A percentile compares a stretch with the other conserved stretches of the same genome.
phyloP scores from a whole-genome alignment of 2,888 invertebrate species.

The Cistogaster globosa region DNA sequence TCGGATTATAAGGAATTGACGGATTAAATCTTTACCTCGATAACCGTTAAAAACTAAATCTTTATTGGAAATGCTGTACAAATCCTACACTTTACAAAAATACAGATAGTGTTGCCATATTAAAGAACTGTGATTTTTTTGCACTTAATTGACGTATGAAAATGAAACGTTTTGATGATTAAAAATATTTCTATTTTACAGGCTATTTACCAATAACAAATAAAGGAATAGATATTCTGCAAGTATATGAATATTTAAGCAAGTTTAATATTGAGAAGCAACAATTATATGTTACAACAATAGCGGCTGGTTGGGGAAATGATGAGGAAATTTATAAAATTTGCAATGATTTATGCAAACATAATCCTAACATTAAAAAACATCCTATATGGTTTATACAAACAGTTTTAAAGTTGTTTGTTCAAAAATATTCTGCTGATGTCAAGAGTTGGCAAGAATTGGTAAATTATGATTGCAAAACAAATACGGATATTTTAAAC shows the following conservation, averaged over 20 bases:
- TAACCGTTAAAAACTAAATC: too few species aligned
- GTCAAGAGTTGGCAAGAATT: constrained; percentile 26
- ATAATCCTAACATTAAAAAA: constrained; percentile 13
- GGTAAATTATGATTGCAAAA: neutral
- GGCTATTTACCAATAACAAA: constrained; percentile 15
- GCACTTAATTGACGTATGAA: too few species aligned
- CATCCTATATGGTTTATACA: constrained; percentile 28
- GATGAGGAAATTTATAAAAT: constrained; percentile 20
- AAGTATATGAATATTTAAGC: constrained; percentile 19
- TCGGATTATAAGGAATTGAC: too few species aligned
- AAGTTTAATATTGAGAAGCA: constrained; percentile 36
- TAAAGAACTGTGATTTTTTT: too few species aligned
- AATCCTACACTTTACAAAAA: too few species aligned
- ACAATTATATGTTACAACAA: constrained; percentile 39
- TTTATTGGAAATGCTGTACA: too few species aligned
- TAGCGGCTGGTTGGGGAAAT: neutral
- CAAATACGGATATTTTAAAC: neutral
- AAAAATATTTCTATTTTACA: neutral
- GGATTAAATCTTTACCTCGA: too few species aligned
- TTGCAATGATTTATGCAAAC: constrained; percentile 14
- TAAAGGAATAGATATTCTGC: neutral
- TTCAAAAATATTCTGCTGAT: constrained; percentile 9
- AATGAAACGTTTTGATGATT: too few species aligned
- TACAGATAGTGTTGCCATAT: too few species aligned
- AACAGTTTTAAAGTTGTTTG: constrained; percentile 1